A percentile compares a stretch with the other conserved stretches of the same genome.
Conservation (phyloP, 37 sponge, comb jelly and placozoan genomes). For the Cliona cf. orientalis region DNA sequence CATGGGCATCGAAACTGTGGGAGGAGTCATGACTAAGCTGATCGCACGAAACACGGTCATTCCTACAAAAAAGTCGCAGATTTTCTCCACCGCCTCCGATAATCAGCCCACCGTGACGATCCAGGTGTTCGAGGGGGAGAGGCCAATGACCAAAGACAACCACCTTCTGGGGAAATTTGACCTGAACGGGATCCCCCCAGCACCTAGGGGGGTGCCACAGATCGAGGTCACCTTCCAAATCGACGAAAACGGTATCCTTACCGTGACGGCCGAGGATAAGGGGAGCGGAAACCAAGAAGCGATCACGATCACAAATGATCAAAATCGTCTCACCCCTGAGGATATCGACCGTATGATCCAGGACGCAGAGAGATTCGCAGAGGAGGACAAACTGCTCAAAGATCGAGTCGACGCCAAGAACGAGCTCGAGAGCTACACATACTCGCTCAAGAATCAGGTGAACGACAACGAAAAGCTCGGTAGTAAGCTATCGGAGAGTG, state of each 20-base stretch:
- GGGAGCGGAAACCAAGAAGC: slow-evolving; percentile 93
- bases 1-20: slow-evolving; percentile 99
- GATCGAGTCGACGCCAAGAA: slow-evolving; percentile 91
- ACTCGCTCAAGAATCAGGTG: slow-evolving; percentile 95
- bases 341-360: slow-evolving; percentile 97
- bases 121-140: slow-evolving; percentile 98
- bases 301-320: slow-evolving; percentile 98
- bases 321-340: slow-evolving; percentile 94
- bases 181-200: slow-evolving; percentile 96
- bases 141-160: slow-evolving; percentile 99
- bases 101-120: slow-evolving; percentile 99
- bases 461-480: slow-evolving; percentile 94
- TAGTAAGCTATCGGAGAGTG: slow-evolving; percentile 89
- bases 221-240: slow-evolving; percentile 99
- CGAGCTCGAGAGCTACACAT: slow-evolving; percentile 92
- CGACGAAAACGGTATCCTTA: slow-evolving; percentile 97
- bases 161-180: slow-evolving; percentile 97
- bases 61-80: slow-evolving; percentile 99
- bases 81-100: slow-evolving; percentile 98
- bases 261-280: slow-evolving; percentile 97
- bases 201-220: slow-evolving; percentile 98
- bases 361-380: slow-evolving; percentile 98
- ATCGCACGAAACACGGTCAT: slow-evolving; percentile 96
- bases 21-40: slow-evolving; percentile 99
- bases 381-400: slow-evolving; percentile 95